Evolutionary conservation across 1,140 invertebrate species (phyloP), one percentile per base, ranked within the genome.

Genomic region (Drosophila kepulauana): DNA sequence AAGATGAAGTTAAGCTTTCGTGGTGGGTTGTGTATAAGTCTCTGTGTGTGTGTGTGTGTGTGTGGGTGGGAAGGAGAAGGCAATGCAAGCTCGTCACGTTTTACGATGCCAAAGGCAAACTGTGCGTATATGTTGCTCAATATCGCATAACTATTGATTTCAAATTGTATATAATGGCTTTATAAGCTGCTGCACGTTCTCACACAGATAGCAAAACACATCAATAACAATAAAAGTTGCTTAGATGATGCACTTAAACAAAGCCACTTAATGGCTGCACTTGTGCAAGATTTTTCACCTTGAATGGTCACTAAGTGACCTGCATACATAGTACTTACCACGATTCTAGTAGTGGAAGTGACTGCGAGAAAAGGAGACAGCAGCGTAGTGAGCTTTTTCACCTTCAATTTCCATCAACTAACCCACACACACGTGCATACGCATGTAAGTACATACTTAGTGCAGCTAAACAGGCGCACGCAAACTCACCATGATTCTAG

Each of bases 71-170:
- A 25, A 0, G 20, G 20, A 0, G 25, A 28, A 33, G 16, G 33
- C 43, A 38, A n/a, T 13, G 41, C 48, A 63, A 69, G 33, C 54
- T 67, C 49, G 38, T 30, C 64, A 68, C 70, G 70, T 67, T 52
- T 68, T 38, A 54, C 48, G 46, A 35, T 20, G 43, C 54, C 46
- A 13, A 51, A 48, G 33, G 10, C 16, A 51, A 63, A 38, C 20
- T 51, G 20, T 25, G 13, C 33, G n/a, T 38, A 38, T 46, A 8
- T 56, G 30, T 35, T 15, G 7, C 6, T 33, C 28, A 66, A 58
- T 38, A 25, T 72, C 63, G 52, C 64, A n/a, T 43, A 67, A 67
- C 70, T 72, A 73, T 73, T 67, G 70, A 66, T 73, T 67, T 73
- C 64, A 73, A 73, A 51, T 73, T 59, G 54, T 49, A 59, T 58